A percentile compares a stretch with the other conserved stretches of the same genome.
Evolutionary conservation across 2,888 invertebrate species (phyloP).

Genomic region (Drosophila neotestacea): DNA sequence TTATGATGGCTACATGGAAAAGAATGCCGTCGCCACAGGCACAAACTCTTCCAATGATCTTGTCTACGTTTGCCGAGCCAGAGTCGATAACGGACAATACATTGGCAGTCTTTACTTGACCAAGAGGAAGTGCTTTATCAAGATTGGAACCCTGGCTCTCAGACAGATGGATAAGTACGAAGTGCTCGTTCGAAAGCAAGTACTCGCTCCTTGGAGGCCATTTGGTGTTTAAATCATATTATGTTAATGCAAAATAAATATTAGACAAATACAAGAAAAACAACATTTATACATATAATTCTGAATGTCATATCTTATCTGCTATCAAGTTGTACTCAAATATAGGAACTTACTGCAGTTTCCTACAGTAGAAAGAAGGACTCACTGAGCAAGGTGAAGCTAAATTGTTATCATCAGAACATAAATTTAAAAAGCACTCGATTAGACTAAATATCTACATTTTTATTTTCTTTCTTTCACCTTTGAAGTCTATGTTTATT

Average conservation of each 20-base stretch:
- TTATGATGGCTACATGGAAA: constrained; percentile 52
- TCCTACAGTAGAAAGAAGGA: too few species aligned
- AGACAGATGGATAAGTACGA: constrained; percentile 51
- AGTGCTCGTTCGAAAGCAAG: constrained; percentile 32
- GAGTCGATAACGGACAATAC: constrained; percentile 34
- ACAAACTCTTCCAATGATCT: constrained; percentile 47
- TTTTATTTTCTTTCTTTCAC: neutral
- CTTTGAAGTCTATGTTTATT: neutral
- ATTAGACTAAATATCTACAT: neutral
- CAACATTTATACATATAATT: neutral
- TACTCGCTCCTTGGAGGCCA: neutral
- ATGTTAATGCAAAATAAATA: neutral
- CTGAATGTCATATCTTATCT: neutral
- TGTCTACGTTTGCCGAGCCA: constrained; percentile 47
- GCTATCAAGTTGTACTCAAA: neutral
- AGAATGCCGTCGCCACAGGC: constrained; percentile 44
- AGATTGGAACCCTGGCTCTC: constrained; percentile 37
- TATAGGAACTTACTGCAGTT: neutral
- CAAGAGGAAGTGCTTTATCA: constrained; percentile 39
- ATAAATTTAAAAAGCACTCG: too few species aligned
- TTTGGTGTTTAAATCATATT: neutral
- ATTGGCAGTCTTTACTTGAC: constrained; percentile 43
- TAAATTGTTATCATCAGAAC: too few species aligned
- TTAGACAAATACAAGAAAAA: neutral
- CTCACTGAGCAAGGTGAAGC: too few species aligned